phyloP scores from a whole-genome alignment of 2,113 vertebrate genomes.

The Chaetodon trifascialis region DNA sequence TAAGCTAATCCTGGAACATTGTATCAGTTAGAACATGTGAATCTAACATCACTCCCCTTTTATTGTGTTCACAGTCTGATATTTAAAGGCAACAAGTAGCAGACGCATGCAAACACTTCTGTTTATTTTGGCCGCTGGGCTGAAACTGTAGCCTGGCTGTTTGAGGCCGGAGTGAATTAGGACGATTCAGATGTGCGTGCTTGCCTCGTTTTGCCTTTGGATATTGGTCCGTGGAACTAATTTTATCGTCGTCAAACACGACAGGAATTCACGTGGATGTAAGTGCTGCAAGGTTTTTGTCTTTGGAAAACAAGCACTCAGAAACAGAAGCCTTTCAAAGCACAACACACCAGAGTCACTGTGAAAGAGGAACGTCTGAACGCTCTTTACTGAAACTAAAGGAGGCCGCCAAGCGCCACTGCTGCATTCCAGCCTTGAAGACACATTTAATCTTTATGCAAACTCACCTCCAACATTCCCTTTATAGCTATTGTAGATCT shows the following conservation, averaged over 20 bases:
- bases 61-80: background rate
- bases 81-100: background rate
- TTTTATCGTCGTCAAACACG: background rate
- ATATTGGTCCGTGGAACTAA: background rate
- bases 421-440: background rate
- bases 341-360: background rate
- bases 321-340: background rate
- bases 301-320: background rate
- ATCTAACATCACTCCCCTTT: background rate
- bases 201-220: background rate
- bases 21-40: too few relatives aligned
- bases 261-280: background rate
- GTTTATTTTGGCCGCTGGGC: constrained; percentile 3
- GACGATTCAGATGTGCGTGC: background rate
- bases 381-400: too few relatives aligned
- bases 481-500: constrained; percentile 95
- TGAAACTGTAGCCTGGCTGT: background rate
- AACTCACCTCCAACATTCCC: constrained; percentile 91
- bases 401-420: too few relatives aligned
- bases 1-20: too few relatives aligned
- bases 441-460: background rate
- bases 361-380: background rate
- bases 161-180: too few relatives aligned
- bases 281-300: too few relatives aligned
- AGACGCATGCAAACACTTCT: background rate